Conservation (phyloP, 2,888 invertebrate species). For the Epinotia brunnichana region DNA sequence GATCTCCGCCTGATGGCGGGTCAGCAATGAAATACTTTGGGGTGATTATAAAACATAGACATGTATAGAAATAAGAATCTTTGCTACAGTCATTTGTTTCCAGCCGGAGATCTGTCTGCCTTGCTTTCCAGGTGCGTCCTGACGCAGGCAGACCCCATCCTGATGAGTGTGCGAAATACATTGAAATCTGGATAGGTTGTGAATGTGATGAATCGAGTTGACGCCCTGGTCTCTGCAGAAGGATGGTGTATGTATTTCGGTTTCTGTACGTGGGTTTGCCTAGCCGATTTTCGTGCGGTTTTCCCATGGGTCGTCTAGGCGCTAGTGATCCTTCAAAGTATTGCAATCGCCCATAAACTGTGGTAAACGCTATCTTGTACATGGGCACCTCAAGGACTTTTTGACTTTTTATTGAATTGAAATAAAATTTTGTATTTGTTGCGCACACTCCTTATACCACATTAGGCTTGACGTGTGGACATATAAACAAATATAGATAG, state of each 20-base stretch:
- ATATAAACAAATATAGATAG: too few relatives aligned
- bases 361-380: neutral
- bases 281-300: neutral
- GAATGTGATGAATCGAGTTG: too few relatives aligned
- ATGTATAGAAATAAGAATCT: conserved; percentile 39
- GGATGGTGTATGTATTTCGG: too few relatives aligned
- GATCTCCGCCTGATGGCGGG: conserved; percentile 54
- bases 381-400: neutral
- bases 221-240: too few relatives aligned
- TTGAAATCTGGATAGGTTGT: too few relatives aligned
- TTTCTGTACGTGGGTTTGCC: too few relatives aligned
- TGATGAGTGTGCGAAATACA: too few relatives aligned
- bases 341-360: neutral
- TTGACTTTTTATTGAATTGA: neutral
- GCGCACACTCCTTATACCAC: too few relatives aligned
- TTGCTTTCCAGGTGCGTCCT: neutral
- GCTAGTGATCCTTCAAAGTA: neutral
- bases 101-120: neutral
- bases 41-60: conserved; percentile 42
- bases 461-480: too few relatives aligned
- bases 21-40: conserved; percentile 44
- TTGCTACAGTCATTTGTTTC: neutral
- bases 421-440: too few relatives aligned
- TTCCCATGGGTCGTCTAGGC: neutral
- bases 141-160: too few relatives aligned